Conservation (phyloP, 2,888 invertebrate species). For the Synergus japonicus region DNA sequence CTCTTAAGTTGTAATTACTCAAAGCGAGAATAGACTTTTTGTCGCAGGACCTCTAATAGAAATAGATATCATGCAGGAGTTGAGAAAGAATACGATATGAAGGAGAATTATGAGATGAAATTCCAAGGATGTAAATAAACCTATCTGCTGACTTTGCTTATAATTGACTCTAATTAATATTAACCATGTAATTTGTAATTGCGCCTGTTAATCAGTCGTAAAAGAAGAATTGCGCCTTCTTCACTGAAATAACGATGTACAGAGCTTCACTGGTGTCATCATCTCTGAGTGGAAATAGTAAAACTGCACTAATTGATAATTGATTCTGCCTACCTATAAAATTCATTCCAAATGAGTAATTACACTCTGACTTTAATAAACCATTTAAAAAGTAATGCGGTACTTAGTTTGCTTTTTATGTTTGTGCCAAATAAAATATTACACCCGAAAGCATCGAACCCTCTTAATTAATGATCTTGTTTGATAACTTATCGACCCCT, state of each 20-base stretch:
- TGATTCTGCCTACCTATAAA: not conserved
- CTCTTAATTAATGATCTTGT: constrained; percentile 21
- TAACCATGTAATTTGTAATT: constrained; percentile 29
- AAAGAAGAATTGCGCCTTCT: constrained; percentile 7
- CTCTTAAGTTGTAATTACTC: constrained; percentile 44
- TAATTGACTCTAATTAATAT: constrained; percentile 14
- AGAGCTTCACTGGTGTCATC: no score
- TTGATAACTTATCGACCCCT: constrained; percentile 1
- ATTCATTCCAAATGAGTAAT: no score
- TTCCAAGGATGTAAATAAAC: constrained; percentile 25
- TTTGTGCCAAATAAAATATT: not conserved
- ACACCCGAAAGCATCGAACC: not conserved
- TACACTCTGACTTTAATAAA: not conserved
- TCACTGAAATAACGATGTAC: not conserved
- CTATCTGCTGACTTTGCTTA: constrained; percentile 4
- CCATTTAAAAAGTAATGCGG: not conserved
- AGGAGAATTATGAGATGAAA: constrained; percentile 18
- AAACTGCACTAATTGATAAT: not conserved
- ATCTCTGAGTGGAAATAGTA: no score
- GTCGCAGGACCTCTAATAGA: not conserved
- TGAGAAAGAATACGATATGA: constrained; percentile 9
- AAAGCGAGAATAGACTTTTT: constrained; percentile 1
- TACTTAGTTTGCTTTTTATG: not conserved
- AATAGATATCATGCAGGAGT: constrained; percentile 1
- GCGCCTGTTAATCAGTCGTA: constrained; percentile 7